Evolutionary conservation across 2,888 invertebrate species (phyloP).

Genomic region (Caenorhabditis wallacei): DNA sequence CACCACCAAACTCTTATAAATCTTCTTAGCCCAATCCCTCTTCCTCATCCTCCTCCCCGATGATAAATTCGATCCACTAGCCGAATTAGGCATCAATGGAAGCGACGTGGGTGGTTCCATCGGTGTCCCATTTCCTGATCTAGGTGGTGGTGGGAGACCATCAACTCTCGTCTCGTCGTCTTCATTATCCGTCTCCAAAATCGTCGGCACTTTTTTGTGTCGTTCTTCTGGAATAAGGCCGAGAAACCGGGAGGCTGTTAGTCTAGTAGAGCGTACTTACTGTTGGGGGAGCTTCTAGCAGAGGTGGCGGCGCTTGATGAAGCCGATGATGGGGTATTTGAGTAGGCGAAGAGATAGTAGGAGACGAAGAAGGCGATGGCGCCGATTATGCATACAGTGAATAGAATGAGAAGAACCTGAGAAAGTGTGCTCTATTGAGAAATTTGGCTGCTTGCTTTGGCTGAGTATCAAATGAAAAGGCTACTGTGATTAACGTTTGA

Average conservation of each 20-base stretch:
- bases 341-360: slow-evolving; percentile 71
- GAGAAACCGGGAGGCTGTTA: not conserved
- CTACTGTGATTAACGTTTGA: too few species aligned
- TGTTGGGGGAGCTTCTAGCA: slow-evolving; percentile 50
- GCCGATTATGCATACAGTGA: slow-evolving; percentile 60
- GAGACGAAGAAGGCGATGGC: slow-evolving; percentile 71
- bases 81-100: slow-evolving; percentile 25
- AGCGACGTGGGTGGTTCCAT: slow-evolving; percentile 7
- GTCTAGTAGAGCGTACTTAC: slow-evolving; percentile 36
- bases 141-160: not conserved
- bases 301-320: slow-evolving; percentile 47
- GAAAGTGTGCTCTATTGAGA: not conserved
- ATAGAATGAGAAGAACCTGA: slow-evolving; percentile 67
- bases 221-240: slow-evolving; percentile 52
- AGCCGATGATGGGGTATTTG: slow-evolving; percentile 32
- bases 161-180: slow-evolving; percentile 29
- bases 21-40: slow-evolving; percentile 76
- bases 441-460: not conserved
- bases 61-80: slow-evolving; percentile 41
- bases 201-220: slow-evolving; percentile 68
- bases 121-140: slow-evolving; percentile 17
- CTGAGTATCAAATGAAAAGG: not conserved
- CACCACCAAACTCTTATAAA: slow-evolving; percentile 74
- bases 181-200: slow-evolving; percentile 70
- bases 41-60: slow-evolving; percentile 77